Base-by-base conservation (phyloP, 2,113 vertebrate species). In the Donacobius atricapilla region DNA sequence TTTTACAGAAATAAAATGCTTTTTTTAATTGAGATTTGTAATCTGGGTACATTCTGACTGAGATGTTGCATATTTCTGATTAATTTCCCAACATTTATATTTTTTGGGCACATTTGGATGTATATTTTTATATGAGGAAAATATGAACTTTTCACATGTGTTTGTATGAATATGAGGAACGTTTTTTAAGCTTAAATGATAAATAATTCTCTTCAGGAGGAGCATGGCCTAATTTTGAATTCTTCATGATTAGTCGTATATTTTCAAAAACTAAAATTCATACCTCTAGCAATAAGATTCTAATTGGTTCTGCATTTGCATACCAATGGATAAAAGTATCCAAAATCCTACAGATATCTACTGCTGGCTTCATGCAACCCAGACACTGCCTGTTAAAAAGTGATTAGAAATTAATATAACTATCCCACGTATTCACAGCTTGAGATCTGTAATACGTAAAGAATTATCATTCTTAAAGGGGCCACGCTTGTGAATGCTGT, bases 361-460 rank as follows among this genome's bases (percentile, higher is more conserved):
- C 60, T 68, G 28, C 57, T 82, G 35, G 19, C 10, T 77, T 45
- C 42, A 51, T 66, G 31, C 53, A 91, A 63, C 10, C 28, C 51
- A 94, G 65, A 45, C 89, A 31, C 30, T 89, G 28, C n/a, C 44
- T 91, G 57, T 93, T 91, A 84, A 92, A 96, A 93, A 56, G 12
- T 66, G 45, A 94, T 72, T 88, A 90, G 92, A 96, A 96, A 83
- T 89, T 87, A 95, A 72, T 92, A 65, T 40, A 81, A 63, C 33
- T 88, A 83, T 70, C 44, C 37, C 33, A 64, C 64, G 51, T 47
- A 86, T 81, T 96, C 84, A 72, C 71, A 81, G 68, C 42, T 80
- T 88, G 64, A 90, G n/a, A 79, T 53, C n/a, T 82, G 45, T 82
- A 81, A 78, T 77, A 68, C 19, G 28, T 56, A 66, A 80, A 89